Conservation (phyloP, 2,888 invertebrate genomes). For the Drosophila meridionalis region DNA sequence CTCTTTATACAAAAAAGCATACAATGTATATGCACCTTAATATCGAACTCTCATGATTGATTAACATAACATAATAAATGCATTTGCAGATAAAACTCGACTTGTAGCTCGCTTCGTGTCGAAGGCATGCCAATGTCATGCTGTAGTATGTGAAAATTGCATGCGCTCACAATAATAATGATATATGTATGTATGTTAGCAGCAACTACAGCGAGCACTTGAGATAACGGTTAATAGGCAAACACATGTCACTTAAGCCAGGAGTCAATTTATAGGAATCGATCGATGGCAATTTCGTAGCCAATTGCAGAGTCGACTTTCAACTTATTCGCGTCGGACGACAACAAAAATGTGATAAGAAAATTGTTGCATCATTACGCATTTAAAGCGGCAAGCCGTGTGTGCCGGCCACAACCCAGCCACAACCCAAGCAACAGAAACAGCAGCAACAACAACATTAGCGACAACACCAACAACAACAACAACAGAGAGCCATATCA, state of each 20-base stretch:
- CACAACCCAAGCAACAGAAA: conserved; percentile 15
- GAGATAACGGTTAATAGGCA: conserved; percentile 55
- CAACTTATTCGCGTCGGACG: conserved; percentile 40
- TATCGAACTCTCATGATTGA: not conserved
- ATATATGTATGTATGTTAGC: conserved; percentile 25
- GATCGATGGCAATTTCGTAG: conserved; percentile 19
- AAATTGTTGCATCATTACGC: conserved; percentile 78
- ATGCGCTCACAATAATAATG: conserved; percentile 37
- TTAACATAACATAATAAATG: conserved; percentile 26
- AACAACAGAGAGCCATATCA: conserved; percentile 45
- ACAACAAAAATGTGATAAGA: conserved; percentile 69
- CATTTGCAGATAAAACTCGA: conserved; percentile 17
- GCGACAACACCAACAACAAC: conserved; percentile 16
- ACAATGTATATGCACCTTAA: not conserved
- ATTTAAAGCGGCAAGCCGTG: conserved; percentile 46
- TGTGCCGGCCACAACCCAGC: conserved; percentile 28
- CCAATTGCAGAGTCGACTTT: conserved; percentile 13
- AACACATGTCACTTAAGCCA: conserved; percentile 48
- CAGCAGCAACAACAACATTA: conserved; percentile 23
- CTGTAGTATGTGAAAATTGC: conserved; percentile 33
- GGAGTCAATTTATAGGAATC: conserved; percentile 37
- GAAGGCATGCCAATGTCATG: conserved; percentile 12
- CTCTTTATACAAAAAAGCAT: not conserved
- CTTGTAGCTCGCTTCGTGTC: conserved; percentile 8
- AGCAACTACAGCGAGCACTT: conserved; percentile 33